A percentile compares a stretch with the other conserved stretches of the same genome.
phyloP scores from a whole-genome alignment of 2,113 vertebrate species.

The Pterocles orientalis region DNA sequence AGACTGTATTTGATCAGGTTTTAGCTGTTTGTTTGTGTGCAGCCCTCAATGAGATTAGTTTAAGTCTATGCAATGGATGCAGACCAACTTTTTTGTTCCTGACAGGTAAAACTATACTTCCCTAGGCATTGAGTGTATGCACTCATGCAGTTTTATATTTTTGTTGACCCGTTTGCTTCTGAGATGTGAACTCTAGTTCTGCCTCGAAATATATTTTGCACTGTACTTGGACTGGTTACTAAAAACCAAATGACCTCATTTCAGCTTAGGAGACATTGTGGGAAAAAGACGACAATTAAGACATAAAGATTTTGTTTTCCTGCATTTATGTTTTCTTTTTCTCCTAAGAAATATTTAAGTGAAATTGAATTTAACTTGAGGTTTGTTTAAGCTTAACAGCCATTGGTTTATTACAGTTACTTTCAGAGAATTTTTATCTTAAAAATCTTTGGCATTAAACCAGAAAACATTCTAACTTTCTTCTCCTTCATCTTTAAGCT shows the following conservation, averaged over 20 bases:
- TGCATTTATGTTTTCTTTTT: constrained; percentile 60
- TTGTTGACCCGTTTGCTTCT: constrained; percentile 29
- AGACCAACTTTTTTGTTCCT: neutral
- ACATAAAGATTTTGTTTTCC: constrained; percentile 65
- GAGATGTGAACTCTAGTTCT: neutral
- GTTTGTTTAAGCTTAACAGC: constrained; percentile 68
- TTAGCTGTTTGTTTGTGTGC: neutral
- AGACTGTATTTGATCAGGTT: neutral
- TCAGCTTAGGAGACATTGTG: constrained; percentile 40
- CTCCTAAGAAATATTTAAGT: constrained; percentile 75
- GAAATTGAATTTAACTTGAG: constrained; percentile 72
- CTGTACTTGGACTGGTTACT: constrained; percentile 34
- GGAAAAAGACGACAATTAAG: constrained; percentile 65
- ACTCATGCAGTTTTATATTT: constrained; percentile 7
- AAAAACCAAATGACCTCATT: constrained; percentile 55
- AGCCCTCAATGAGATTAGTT: neutral
- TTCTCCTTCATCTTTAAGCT: constrained; percentile 57
- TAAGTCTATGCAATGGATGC: neutral
- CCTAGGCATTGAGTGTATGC: neutral
- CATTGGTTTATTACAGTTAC: constrained; percentile 67
- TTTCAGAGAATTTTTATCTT: constrained; percentile 73
- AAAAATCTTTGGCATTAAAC: constrained; percentile 71
- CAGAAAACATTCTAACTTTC: constrained; percentile 63
- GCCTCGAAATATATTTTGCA: constrained; percentile 42
- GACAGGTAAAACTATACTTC: constrained; percentile 47